Evolutionary conservation across 2,113 vertebrate species (phyloP), one percentile per base, ranked within the genome.

Genomic region (Carollia perspicillata): DNA sequence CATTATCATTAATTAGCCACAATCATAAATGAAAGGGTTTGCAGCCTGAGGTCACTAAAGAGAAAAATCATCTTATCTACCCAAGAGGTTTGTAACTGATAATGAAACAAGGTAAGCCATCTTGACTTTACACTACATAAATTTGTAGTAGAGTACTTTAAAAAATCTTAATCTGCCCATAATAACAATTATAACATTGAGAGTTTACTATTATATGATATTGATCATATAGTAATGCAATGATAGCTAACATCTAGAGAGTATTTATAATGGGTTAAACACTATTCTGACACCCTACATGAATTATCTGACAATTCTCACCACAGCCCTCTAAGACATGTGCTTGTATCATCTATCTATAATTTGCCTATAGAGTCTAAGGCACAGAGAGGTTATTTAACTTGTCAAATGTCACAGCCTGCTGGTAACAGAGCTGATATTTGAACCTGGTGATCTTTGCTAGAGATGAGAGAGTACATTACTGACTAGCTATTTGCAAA

Each of bases 321-420:
- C 3, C 5, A 63, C 1, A 68, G 13, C 3, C 6, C 11, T 83
- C 20, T 49, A 42, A 30, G 6, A 1, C 23, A 2, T 2, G 3
- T 20, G 20, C 3, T 72, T 66, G 89, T 51, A 23, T 63, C 3
- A 66, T 77, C 12, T 85, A 14, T 65, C 2, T 83, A 5, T 71
- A 40, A 49, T 44, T 94, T 72, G 74, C 18, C 17, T 9, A 26
- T 26, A 5, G 23, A 72, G 1, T 53, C 4, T 83, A 6, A 74
- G 26, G 9, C 49, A 68, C 3, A 78, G 26, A 72, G 17, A 6
- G 0, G 0, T 84, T 40, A 47, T 81, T 86, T 49, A 95, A 80
- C 40, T 80, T 65, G 16, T 16, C 11, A 55, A 8, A 12, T 81
- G 47, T 26, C 35, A 33, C 4, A 89, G 4, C 0, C 11, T 81